Evolutionary conservation across 2,888 invertebrate genomes (phyloP), one percentile per base, ranked within the genome.

Genomic region (Trichopria drosophilae): DNA sequence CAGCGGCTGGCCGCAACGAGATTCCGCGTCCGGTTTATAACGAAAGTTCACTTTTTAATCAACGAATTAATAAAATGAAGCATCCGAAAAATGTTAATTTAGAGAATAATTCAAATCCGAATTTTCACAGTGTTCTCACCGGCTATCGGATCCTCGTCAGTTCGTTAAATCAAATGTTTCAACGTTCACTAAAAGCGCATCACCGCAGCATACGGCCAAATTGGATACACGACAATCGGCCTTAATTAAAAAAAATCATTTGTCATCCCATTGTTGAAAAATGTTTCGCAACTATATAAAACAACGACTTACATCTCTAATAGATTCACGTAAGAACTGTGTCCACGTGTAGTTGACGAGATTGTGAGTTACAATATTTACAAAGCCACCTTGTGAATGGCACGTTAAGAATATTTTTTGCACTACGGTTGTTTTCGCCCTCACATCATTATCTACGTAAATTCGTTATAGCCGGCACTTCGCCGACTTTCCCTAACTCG

Each of bases 341-440:
- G 41, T 48, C 26, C 40, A 43, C 47, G 42, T 12, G n/a, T 26
- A 26, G 26, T 26, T 10, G 29, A 41, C 37, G 23, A 13, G 32
- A 22, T 34, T 50, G 39, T 53, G 36, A 55, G 55, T 57, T 58
- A 61, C 60, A 61, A 61, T 65, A 74, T 74, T 75, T 67, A 74
- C 73, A 74, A 75, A 70, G 74, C 74, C 74, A 74, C 68, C 55
- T 58, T 53, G 57, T 57, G 50, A 68, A 74, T 75, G 74, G 74
- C 74, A 75, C 74, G 63, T 72, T 72, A 73, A 70, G 72, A 71
- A 69, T 71, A 71, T 65, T 61, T n/a, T 71, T 74, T 71, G 68
- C 69, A 70, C 68, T 69, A 72, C 66, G 61, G 57, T 66, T 64
- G 9, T 36, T 45, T 40, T 45, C 16, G 16, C 42, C 35, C 16